Base-by-base conservation (phyloP, 2,113 vertebrate species). In the Montifringilla adamsi region DNA sequence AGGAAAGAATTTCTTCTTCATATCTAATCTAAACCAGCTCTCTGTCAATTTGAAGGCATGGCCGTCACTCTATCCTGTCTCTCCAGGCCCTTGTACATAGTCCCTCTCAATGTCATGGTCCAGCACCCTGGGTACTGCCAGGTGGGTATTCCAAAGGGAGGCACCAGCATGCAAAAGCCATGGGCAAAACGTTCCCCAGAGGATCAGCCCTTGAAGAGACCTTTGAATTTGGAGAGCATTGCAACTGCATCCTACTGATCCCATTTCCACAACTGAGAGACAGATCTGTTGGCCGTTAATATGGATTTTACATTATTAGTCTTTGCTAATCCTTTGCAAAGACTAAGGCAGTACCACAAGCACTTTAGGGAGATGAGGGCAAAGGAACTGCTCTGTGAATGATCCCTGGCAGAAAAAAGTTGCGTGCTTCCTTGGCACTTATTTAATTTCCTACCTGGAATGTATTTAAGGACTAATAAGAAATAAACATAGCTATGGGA, bases 381-480 rank as follows among this genome's bases (percentile, higher is more conserved):
- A 69, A 62, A 66, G 49, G 15, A 90, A 68, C 8, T 66, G 35
- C 4, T 46, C 28, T 50, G 27, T 16, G 30, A 76, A 37, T 93
- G 18, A 86, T 58, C 31, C 30, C 49, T 69, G 43, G 9, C 20
- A 78, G 31, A 81, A 79, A 62, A 50, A 67, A 9, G 15, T 27
- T 55, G 16, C 0, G 0, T 28, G 20, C 83, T 84, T 77, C 49
- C 79, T 91, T 78, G 64, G 31, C 14, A 81, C 28, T 52, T 53
- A 58, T 75, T 78, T 64, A 0, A 85, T 87, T 94, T 79, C 56
- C 58, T 63, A 80, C 46, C 58, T 67, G 58, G 46, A 87, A 93
- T 43, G 39, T 95, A 76, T 74, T 97, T 95, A 87, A 89, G 41
- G 47, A 74, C 35, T 79, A 95, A 80, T 23, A 78, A 56, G 78